Percentiles rank a stretch among this genome's conserved stretches.
phyloP scores from a whole-genome alignment of 2,113 vertebrate genomes.

The Bubo scandiacus region DNA sequence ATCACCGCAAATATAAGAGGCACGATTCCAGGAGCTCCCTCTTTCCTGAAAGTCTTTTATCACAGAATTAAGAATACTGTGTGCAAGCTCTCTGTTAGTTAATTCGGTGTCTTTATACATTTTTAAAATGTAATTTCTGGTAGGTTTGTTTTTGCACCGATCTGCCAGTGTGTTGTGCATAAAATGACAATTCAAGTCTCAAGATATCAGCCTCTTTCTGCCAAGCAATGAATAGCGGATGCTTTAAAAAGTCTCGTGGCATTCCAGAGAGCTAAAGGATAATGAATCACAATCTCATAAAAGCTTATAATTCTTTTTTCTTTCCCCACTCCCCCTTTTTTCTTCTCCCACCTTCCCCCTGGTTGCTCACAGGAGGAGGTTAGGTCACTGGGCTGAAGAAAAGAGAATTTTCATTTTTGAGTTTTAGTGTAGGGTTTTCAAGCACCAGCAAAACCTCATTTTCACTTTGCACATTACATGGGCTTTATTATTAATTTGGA shows the following conservation, averaged over 20 bases:
- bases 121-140: slow-evolving; percentile 30
- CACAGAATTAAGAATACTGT: background rate
- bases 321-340: background rate
- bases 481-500: slow-evolving; percentile 10
- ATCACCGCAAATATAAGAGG: background rate
- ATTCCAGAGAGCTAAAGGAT: slow-evolving; percentile 7
- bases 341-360: background rate
- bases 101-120: background rate
- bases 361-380: background rate
- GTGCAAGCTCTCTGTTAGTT: background rate
- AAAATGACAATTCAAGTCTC: slow-evolving; percentile 31
- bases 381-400: background rate
- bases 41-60: background rate
- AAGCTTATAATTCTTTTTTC: background rate
- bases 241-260: slow-evolving; percentile 17
- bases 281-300: background rate
- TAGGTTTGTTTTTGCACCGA: slow-evolving; percentile 36
- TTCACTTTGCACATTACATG: background rate
- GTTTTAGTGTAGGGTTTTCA: background rate
- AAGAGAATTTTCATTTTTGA: background rate
- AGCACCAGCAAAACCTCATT: background rate
- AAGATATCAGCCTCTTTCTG: slow-evolving; percentile 44
- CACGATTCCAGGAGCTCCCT: background rate
- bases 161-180: slow-evolving; percentile 12
- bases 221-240: background rate